Base-by-base conservation (phyloP, 2,113 vertebrate species). In the Phaethon lepturus region DNA sequence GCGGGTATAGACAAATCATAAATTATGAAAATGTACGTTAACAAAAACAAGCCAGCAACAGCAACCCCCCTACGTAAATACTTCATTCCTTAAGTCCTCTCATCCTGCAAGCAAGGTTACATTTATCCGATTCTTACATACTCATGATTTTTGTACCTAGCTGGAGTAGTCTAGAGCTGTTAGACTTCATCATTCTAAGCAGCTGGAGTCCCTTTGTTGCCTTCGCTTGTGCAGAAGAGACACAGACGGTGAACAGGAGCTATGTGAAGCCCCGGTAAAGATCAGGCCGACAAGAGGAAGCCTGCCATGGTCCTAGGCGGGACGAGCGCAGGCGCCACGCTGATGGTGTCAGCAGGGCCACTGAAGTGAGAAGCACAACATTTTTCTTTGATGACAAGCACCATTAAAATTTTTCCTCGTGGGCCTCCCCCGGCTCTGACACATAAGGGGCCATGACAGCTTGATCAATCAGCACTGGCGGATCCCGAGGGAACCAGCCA, bases 371-470 rank as follows among this genome's bases (percentile, higher is more conserved):
- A 94, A 94, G 68, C 60, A 52, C 45, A 90, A 16, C 52, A 89
- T 92, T 95, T 97, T 74, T 94, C 90, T 96, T 97, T 92, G 88
- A 66, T 9, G 90, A 96, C 86, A 95, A 94, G 40, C 78, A 78
- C 85, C 94, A 91, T 96, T 97, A 97, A 93, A 97, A 71, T 74
- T 77, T 95, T 63, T 90, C 88, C 92, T 60, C 1, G 33, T 10
- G 6, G 91, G 85, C 64, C 35, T 93, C 73, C 79, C 52, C 13
- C 3, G 0, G 8, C 63, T 74, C 82, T 86, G 38, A 62, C 63
- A 90, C 94, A 77, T 56, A 92, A 88, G 60, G 38, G 81, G 17
- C 67, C 22, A 1, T 84, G 94, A 96, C 89, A 94, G 89, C 66
- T 97, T 47, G 3, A 95, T 97, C 38, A 45, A 96, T 97, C 87